phyloP scores from a whole-genome alignment of 1,140 invertebrate genomes.

The Cydia pomonella region DNA sequence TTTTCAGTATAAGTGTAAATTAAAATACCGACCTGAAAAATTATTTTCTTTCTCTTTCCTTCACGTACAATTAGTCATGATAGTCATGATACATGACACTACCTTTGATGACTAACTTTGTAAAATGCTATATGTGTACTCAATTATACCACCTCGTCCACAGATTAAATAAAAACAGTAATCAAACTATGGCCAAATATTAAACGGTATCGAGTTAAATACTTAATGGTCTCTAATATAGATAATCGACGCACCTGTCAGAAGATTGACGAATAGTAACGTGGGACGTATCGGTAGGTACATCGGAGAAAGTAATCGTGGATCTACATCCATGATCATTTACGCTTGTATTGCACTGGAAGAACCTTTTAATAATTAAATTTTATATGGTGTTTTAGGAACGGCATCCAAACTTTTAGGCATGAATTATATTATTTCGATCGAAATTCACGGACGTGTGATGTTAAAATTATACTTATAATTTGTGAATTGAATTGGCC shows the following conservation, averaged over 20 bases:
- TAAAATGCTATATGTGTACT: neutral
- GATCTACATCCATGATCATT: slow-evolving; percentile 2
- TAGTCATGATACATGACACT: too few relatives aligned
- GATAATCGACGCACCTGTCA: slow-evolving; percentile 73
- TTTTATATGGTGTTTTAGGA: too few relatives aligned
- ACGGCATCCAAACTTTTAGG: neutral
- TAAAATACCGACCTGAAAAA: too few relatives aligned
- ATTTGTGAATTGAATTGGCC: neutral
- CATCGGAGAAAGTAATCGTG: slow-evolving; percentile 72
- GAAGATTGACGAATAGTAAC: slow-evolving; percentile 64
- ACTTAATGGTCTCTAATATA: slow-evolving; percentile 71
- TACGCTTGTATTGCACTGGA: neutral
- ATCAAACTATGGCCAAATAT: slow-evolving; percentile 27
- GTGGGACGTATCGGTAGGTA: slow-evolving; percentile 58
- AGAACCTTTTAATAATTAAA: neutral
- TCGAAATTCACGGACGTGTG: too few relatives aligned
- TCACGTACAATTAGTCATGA: too few relatives aligned
- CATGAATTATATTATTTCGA: too few relatives aligned
- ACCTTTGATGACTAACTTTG: neutral
- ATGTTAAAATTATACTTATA: too few relatives aligned
- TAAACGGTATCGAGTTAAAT: slow-evolving; percentile 71
- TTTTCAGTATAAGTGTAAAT: too few relatives aligned
- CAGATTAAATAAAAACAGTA: neutral
- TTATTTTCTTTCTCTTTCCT: too few relatives aligned
- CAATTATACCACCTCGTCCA: neutral